Conservation (phyloP, 2,888 invertebrate species). For the Cordilura impudica region DNA sequence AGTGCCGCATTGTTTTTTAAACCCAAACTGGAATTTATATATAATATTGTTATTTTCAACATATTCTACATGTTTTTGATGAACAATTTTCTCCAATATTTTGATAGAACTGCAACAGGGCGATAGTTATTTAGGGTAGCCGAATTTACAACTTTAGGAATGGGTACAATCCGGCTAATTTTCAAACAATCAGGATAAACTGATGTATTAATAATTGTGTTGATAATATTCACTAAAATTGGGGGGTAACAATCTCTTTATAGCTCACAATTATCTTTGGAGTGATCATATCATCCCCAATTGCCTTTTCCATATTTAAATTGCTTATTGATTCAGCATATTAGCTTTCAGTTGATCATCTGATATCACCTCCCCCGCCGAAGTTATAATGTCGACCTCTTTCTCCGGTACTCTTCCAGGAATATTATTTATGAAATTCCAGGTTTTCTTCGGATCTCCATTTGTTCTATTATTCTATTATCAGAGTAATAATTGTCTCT, state of each 20-base stretch:
- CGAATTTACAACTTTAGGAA: not conserved
- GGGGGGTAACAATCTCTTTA: not conserved
- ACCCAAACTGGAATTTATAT: not conserved
- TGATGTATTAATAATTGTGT: not conserved
- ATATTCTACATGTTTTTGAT: no score
- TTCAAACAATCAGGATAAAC: not conserved
- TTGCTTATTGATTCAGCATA: not conserved
- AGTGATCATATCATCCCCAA: not conserved
- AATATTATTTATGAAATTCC: not conserved
- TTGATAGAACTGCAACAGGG: no score
- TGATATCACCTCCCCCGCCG: no score
- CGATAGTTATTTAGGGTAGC: no score
- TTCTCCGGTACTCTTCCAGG: not conserved
- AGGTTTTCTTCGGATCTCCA: not conserved
- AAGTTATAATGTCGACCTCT: no score
- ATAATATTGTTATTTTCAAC: no score
- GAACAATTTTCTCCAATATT: not conserved
- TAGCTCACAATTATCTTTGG: not conserved
- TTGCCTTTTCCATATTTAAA: not conserved
- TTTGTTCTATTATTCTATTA: not conserved
- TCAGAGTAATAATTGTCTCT: not conserved
- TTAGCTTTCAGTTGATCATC: not conserved
- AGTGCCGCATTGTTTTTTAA: not conserved
- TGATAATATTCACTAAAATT: no score
- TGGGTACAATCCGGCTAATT: not conserved